Conservation (phyloP, 2,888 invertebrate species). For the Tinea semifulvella region DNA sequence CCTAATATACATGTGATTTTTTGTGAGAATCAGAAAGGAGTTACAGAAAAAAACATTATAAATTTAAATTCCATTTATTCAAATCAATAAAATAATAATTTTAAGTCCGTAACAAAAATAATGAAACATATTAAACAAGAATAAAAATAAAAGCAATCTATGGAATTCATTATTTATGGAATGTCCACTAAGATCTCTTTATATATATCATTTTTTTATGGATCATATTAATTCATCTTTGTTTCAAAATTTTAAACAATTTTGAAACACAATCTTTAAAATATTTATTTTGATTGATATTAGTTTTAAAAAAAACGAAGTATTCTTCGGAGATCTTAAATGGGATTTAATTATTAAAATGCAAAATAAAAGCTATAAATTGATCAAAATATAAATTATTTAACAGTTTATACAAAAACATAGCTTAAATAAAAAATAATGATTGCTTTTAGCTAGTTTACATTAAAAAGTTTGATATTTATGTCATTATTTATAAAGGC, state of each 20-base stretch:
- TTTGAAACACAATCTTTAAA: too few relatives aligned
- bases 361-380: slow-evolving; percentile 15
- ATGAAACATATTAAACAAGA: slow-evolving; percentile 23
- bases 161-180: slow-evolving; percentile 26
- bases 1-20: too few relatives aligned
- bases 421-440: slow-evolving; percentile 2
- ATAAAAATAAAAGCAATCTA: slow-evolving; percentile 21
- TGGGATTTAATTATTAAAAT: slow-evolving; percentile 28
- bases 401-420: slow-evolving; percentile 15
- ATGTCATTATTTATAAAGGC: too few relatives aligned
- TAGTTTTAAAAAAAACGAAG: too few relatives aligned
- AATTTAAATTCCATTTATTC: not conserved
- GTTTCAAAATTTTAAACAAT: too few relatives aligned
- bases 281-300: too few relatives aligned
- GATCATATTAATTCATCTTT: too few relatives aligned
- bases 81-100: not conserved
- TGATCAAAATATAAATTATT: slow-evolving; percentile 16
- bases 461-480: too few relatives aligned
- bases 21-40: too few relatives aligned
- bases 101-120: slow-evolving; percentile 1
- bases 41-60: not conserved
- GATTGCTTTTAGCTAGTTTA: not conserved
- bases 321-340: slow-evolving; percentile 32
- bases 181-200: slow-evolving; percentile 34
- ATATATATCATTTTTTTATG: too few relatives aligned